Conservation (phyloP, 2,797 vertebrate genomes). For the Sparus aurata region DNA sequence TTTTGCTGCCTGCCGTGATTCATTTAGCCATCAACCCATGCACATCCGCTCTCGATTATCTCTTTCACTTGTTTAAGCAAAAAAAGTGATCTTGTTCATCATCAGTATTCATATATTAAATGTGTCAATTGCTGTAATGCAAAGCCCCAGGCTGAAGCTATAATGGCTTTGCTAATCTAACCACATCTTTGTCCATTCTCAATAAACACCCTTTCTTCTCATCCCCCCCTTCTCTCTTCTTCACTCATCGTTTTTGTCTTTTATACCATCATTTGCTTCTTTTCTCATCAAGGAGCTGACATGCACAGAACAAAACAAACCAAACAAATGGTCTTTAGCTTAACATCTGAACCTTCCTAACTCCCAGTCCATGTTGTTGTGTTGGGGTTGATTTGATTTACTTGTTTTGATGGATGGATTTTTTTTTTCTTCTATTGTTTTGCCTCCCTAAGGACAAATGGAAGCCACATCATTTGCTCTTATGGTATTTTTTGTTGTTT, state of each 20-base stretch:
- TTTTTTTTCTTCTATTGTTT: conserved; percentile 67
- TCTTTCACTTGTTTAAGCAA: conserved; percentile 40
- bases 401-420: conserved; percentile 73
- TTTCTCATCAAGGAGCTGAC: conserved; percentile 76
- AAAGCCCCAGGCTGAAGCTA: conserved; percentile 47
- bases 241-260: conserved; percentile 25
- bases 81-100: conserved; percentile 12
- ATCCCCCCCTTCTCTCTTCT: conserved; percentile 20
- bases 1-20: conserved; percentile 29
- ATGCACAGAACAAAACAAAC: conserved; percentile 85
- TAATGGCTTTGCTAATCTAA: conserved; percentile 57
- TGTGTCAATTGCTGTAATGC: conserved; percentile 29
- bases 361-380: conserved; percentile 79
- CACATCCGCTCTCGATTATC: conserved; percentile 29
- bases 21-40: conserved; percentile 28
- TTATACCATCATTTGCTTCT: conserved; percentile 49
- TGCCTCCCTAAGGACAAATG: conserved; percentile 80
- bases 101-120: conserved; percentile 33
- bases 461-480: conserved; percentile 78
- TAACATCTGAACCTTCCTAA: conserved; percentile 79
- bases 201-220: conserved; percentile 12
- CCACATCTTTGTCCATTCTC: conserved; percentile 35
- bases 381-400: conserved; percentile 83
- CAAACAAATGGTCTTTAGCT: conserved; percentile 91
- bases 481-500: conserved; percentile 74